Evolutionary conservation across 2,888 invertebrate species (phyloP).

Genomic region (Mystacides longicornis): DNA sequence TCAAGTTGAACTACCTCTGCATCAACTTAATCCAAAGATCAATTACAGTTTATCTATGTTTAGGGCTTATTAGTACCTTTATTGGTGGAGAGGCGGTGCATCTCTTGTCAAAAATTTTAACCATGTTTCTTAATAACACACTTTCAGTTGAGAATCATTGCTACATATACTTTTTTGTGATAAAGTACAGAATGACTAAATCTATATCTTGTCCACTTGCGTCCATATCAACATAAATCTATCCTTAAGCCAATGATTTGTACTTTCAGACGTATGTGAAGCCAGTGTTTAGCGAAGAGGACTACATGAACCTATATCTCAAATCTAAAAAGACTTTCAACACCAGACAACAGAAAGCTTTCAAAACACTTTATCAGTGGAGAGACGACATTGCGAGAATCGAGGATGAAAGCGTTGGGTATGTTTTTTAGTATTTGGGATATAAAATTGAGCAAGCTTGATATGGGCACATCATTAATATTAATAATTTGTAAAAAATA

Average conservation of each 20-base stretch:
- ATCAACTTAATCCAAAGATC: too few relatives aligned
- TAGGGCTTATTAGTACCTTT: too few relatives aligned
- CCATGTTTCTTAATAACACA: too few relatives aligned
- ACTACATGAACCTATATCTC: conserved; percentile 67
- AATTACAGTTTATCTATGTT: too few relatives aligned
- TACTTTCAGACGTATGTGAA: conserved; percentile 68
- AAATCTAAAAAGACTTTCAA: conserved; percentile 77
- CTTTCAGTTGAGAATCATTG: too few relatives aligned
- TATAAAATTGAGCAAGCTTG: background rate
- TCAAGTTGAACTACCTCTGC: too few relatives aligned
- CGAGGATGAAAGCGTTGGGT: conserved; percentile 87
- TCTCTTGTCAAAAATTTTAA: too few relatives aligned
- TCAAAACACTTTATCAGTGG: conserved; percentile 80
- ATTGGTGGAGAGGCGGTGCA: too few relatives aligned
- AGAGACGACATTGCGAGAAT: conserved; percentile 74
- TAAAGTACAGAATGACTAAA: too few relatives aligned
- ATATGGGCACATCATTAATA: background rate
- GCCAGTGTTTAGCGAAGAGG: conserved; percentile 58
- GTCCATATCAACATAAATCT: too few relatives aligned
- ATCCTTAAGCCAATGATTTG: background rate
- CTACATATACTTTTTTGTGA: too few relatives aligned
- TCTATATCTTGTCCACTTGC: too few relatives aligned
- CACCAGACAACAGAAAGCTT: conserved; percentile 74
- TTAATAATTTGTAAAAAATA: background rate
- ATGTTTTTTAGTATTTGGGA: conserved; percentile 24